These are phyloP conservation scores for Jaculus jaculus DNA, from an alignment of 2,113 vertebrate genomes.

Conservation along the genomic window DNA sequence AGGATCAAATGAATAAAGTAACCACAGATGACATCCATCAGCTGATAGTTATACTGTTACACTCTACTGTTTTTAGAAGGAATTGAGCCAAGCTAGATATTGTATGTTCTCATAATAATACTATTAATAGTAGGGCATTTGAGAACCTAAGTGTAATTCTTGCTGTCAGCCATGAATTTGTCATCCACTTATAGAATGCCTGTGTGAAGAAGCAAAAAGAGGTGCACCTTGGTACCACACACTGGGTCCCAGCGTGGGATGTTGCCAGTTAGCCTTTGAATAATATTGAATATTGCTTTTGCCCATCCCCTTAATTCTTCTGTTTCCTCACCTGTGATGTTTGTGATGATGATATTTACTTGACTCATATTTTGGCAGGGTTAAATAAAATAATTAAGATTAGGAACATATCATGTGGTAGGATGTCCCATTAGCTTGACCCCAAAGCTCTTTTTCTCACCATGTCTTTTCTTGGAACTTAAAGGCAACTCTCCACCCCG, in stretches of 20 bases:
- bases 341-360: not conserved
- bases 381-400: not conserved
- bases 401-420: not conserved
- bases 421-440: not conserved
- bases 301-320: not conserved
- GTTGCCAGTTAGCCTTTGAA: not conserved
- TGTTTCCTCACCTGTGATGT: not conserved
- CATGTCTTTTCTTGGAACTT: not conserved
- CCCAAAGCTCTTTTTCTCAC: not conserved
- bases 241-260: not conserved
- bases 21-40: slow-evolving; percentile 14
- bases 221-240: accelerated
- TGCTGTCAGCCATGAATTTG: not conserved
- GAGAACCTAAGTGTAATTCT: not conserved
- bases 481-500: not conserved
- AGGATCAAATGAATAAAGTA: slow-evolving; percentile 46
- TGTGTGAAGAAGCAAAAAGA: not conserved
- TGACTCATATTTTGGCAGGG: not conserved
- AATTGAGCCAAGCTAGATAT: not conserved
- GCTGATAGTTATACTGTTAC: not conserved
- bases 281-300: not conserved
- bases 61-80: not conserved
- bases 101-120: not conserved
- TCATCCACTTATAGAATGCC: not conserved
- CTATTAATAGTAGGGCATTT: not conserved